Evolutionary conservation across 2,888 invertebrate species (phyloP), one percentile per base, ranked within the genome.

Genomic region (Siphlonurus alternatus): DNA sequence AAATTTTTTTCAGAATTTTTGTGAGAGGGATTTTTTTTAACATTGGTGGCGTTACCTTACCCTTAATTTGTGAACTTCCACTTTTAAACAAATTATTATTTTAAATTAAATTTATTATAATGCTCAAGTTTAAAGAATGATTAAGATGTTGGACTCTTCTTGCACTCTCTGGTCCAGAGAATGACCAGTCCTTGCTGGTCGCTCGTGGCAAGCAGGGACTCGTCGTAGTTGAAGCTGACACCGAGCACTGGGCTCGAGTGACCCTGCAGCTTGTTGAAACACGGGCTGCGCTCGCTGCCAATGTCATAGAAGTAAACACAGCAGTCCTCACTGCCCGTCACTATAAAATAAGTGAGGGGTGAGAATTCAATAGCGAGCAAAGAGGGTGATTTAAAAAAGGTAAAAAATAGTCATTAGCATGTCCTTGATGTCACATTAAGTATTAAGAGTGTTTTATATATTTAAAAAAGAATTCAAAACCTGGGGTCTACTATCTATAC

Each of bases 161-260:
- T 51, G 53, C 53, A 15, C 53, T 15, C 74, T 65, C 84, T 76
- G 64, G 83, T 80, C 89, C 89, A 89, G 65, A 89, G 81, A 71
- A 89, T 88, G 68, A 89, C 85, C 66, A 88, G 81, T 0, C 88
- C 92, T 69, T 88, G 83, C 63, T 86, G 79, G 79, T 93, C 93
- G 73, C 89, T 88, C 25, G 89, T 88, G 53, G 92, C 92, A 67
- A 93, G 78, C 68, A 91, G 79, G 72, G 88, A 88, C 78, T 93
- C 92, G 75, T 92, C 89, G 76, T 89, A 89, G 76, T 91, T 92
- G 76, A 93, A 92, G 69, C 87, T 86, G 25, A 92, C 86, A 63
- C 90, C 88, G 22, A 91, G 77, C 63, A 91, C 89, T 0, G 91
- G 85, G n/a, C 85, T 83, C 1, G 89, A 86, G 76, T 93, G 93